These are phyloP conservation scores for Pycnomerus fuliginosus DNA, from an alignment of 2,888 invertebrate species.

Conservation along the genomic window DNA sequence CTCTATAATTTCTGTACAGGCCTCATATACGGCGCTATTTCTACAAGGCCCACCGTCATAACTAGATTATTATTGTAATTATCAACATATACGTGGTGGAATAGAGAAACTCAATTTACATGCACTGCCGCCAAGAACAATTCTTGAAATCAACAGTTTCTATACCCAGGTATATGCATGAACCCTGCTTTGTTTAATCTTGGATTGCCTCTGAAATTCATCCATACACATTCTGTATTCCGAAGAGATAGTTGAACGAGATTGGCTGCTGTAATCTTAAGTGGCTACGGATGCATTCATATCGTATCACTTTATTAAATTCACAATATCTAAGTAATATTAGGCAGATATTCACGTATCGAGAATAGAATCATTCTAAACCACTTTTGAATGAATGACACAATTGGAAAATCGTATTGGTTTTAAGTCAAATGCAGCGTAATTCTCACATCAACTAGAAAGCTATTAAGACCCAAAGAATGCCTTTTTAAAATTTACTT, in stretches of 20 bases:
- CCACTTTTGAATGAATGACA: too few species aligned
- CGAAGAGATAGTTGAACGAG: conserved; percentile 17
- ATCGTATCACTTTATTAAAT: conserved; percentile 17
- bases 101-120: conserved; percentile 31
- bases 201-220: conserved; percentile 15
- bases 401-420: too few species aligned
- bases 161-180: conserved; percentile 16
- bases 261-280: conserved; percentile 24
- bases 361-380: too few species aligned
- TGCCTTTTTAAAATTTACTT: too few species aligned
- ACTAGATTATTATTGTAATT: conserved; percentile 38
- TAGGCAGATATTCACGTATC: too few species aligned
- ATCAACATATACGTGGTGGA: conserved; percentile 32
- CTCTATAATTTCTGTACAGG: conserved; percentile 21
- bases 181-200: conserved; percentile 18
- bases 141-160: conserved; percentile 34
- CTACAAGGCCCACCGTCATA: conserved; percentile 29
- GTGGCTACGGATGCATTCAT: conserved; percentile 18
- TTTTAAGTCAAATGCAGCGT: too few species aligned
- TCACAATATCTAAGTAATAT: too few species aligned
- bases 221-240: conserved; percentile 26
- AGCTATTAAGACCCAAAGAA: too few species aligned
- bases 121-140: conserved; percentile 29
- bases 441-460: too few species aligned
- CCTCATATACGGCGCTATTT: conserved; percentile 23